Conservation (phyloP, 2,888 invertebrate species). For the Chymomyza procnemis region DNA sequence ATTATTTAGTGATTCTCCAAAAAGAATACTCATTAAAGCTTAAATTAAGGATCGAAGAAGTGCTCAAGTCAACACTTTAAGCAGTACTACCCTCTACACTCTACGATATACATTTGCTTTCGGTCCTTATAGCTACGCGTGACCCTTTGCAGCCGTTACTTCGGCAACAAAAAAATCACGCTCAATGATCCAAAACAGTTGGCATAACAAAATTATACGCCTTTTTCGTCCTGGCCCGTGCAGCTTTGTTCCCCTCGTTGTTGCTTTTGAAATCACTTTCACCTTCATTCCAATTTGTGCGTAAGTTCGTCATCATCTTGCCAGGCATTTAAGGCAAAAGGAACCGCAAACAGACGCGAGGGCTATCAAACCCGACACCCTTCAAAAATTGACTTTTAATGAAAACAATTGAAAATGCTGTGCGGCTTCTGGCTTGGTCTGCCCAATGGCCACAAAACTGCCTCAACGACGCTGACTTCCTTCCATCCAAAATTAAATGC, state of each 20-base stretch:
- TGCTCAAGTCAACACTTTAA: neutral
- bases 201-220: slow-evolving; percentile 68
- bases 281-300: neutral
- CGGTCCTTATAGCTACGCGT: slow-evolving; percentile 15
- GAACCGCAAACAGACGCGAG: neutral
- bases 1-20: too few species aligned
- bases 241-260: too few species aligned
- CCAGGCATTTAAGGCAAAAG: neutral
- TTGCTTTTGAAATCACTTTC: neutral
- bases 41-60: too few species aligned
- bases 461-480: neutral
- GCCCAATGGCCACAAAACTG: slow-evolving; percentile 15
- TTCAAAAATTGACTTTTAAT: slow-evolving; percentile 70
- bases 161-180: neutral
- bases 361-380: slow-evolving; percentile 6
- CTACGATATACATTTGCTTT: neutral
- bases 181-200: slow-evolving; percentile 44
- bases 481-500: slow-evolving; percentile 40
- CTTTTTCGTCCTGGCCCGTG: slow-evolving; percentile 21
- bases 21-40: too few species aligned
- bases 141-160: slow-evolving; percentile 65
- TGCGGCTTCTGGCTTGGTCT: slow-evolving; percentile 13
- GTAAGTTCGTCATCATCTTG: slow-evolving; percentile 46
- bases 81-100: neutral
- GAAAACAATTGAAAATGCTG: slow-evolving; percentile 72